phyloP scores from a whole-genome alignment of 2,797 vertebrate genomes.

The Lagocephalus sceleratus region DNA sequence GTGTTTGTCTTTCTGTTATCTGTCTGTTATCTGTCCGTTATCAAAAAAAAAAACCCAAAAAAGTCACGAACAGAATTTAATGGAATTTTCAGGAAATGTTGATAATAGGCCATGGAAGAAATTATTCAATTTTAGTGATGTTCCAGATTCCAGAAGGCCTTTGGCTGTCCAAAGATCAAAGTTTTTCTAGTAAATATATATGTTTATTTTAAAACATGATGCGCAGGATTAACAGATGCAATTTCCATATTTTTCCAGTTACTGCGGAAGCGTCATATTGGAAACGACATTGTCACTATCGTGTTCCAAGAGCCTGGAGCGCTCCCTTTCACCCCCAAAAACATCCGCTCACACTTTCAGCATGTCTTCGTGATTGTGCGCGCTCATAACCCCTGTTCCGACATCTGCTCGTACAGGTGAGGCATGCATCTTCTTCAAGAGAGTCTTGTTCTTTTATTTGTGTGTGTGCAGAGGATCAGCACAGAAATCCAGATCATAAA shows the following conservation, averaged over 20 bases:
- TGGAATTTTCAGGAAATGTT: no score
- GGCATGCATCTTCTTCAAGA: not conserved
- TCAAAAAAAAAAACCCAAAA: no score
- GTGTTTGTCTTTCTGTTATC: no score
- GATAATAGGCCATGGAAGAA: no score
- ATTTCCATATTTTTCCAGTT: conserved; percentile 68
- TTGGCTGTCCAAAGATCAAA: no score
- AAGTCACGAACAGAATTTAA: no score
- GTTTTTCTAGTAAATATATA: no score
- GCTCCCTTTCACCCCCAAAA: conserved; percentile 95
- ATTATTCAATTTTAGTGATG: no score
- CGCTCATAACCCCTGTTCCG: conserved; percentile 86
- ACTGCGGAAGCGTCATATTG: conserved; percentile 93
- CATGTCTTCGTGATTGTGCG: conserved; percentile 94
- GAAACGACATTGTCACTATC: conserved; percentile 96
- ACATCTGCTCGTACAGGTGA: conserved; percentile 93
- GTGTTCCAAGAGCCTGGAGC: conserved; percentile 98
- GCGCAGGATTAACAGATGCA: not conserved
- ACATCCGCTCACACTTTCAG: conserved; percentile 97
- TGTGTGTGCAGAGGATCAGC: not conserved
- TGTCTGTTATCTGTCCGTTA: no score
- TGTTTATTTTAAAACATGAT: no score
- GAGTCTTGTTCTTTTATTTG: not conserved
- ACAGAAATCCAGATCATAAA: not conserved
- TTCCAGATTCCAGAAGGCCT: no score